Evolutionary conservation across 1,140 invertebrate genomes (phyloP).

Genomic region (Danaus plexippus): DNA sequence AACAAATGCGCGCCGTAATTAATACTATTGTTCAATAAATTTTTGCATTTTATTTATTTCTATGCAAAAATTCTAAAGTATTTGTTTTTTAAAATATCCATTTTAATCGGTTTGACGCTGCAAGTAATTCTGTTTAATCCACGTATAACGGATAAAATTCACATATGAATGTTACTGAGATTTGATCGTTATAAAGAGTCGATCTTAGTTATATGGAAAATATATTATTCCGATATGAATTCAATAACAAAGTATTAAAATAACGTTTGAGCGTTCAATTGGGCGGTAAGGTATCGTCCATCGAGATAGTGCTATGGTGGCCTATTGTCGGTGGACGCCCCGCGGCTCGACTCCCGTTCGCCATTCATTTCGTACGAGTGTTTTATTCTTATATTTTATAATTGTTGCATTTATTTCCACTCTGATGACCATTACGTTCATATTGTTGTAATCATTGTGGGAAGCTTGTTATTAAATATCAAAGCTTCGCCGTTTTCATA

Average conservation of each 20-base stretch:
- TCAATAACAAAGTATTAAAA: conserved; percentile 68
- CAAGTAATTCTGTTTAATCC: too few relatives aligned
- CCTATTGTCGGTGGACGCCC: conserved; percentile 59
- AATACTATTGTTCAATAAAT: conserved; percentile 10
- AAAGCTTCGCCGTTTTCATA: background rate
- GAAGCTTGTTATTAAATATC: conserved; percentile 37
- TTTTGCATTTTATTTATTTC: too few relatives aligned
- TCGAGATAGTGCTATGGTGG: conserved; percentile 66
- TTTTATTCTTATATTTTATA: conserved; percentile 58
- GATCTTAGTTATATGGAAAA: too few relatives aligned
- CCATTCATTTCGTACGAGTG: conserved; percentile 41
- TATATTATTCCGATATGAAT: conserved; percentile 34
- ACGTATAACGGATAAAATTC: too few relatives aligned
- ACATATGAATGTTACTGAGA: too few relatives aligned
- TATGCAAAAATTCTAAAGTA: background rate
- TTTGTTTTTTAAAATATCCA: conserved; percentile 10
- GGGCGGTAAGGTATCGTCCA: conserved; percentile 65
- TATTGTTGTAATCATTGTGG: conserved; percentile 42
- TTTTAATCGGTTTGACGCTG: conserved; percentile 2
- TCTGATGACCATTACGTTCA: conserved; percentile 43
- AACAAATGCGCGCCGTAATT: conserved; percentile 10
- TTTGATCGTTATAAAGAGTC: too few relatives aligned
- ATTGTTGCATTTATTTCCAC: conserved; percentile 55
- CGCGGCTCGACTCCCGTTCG: conserved; percentile 39
- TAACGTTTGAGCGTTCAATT: conserved; percentile 69